Conservation (phyloP, 2,113 vertebrate genomes). For the Leuciscus idus region DNA sequence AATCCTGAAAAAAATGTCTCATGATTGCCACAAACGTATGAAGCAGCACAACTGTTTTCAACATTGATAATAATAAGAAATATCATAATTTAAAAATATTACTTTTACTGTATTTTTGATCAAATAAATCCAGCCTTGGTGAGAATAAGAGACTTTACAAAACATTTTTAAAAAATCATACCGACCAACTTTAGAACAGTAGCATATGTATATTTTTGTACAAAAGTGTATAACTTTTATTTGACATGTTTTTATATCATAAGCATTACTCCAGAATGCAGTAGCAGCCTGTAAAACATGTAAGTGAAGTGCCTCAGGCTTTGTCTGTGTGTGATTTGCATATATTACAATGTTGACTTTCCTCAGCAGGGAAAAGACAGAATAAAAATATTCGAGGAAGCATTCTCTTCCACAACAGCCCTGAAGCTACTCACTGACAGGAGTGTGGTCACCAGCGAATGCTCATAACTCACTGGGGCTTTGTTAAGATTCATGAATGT, state of each 20-base stretch:
- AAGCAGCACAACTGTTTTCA: background rate
- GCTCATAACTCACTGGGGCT: slow-evolving; percentile 1
- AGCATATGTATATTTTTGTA: background rate
- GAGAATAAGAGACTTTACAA: too few relatives aligned
- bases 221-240: background rate
- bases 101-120: too few relatives aligned
- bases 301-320: background rate
- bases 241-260: background rate
- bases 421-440: background rate
- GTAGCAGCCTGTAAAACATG: background rate
- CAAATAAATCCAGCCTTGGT: too few relatives aligned
- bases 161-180: too few relatives aligned
- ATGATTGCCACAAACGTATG: background rate
- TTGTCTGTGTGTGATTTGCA: slow-evolving; percentile 12
- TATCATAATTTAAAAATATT: too few relatives aligned
- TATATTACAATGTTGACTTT: slow-evolving; percentile 3
- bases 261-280: background rate
- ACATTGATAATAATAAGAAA: background rate
- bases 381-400: background rate
- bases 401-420: background rate
- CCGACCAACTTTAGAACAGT: too few relatives aligned
- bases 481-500: slow-evolving; percentile 15
- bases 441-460: background rate
- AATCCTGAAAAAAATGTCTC: background rate
- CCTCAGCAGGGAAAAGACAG: background rate